These are phyloP conservation scores for Parelbella ahira DNA, from an alignment of 2,888 invertebrate genomes.

Conservation along the genomic window DNA sequence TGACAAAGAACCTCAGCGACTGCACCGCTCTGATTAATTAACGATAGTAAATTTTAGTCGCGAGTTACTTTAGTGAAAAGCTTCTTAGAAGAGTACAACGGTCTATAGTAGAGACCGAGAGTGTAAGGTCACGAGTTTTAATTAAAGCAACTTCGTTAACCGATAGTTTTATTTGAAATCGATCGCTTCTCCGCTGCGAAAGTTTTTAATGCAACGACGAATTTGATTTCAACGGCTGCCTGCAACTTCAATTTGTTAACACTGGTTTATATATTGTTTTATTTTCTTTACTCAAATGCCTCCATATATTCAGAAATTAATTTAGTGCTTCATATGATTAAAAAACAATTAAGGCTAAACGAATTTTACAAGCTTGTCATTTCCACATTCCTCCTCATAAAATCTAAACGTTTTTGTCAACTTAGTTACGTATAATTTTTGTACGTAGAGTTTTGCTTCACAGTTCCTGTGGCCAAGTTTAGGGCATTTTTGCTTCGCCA, in stretches of 20 bases:
- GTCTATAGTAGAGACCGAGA: slow-evolving; percentile 13
- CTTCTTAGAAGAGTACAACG: slow-evolving; percentile 9
- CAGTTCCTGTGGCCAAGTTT: slow-evolving; percentile 12
- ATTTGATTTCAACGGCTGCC: slow-evolving; percentile 16
- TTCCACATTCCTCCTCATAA: no score
- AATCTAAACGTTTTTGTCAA: no score
- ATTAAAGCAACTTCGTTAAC: slow-evolving; percentile 17
- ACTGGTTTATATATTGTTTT: slow-evolving; percentile 5
- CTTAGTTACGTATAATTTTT: no score
- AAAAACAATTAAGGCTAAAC: no score
- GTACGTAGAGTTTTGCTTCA: slow-evolving; percentile 3
- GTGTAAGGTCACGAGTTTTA: slow-evolving; percentile 21
- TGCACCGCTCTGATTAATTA: slow-evolving; percentile 20
- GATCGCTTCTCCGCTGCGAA: slow-evolving; percentile 8
- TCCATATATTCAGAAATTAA: no score
- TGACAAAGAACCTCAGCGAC: background rate
- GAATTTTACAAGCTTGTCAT: no score
- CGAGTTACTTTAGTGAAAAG: slow-evolving; percentile 22
- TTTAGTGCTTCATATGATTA: no score
- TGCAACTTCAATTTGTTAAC: background rate
- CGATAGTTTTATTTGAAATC: slow-evolving; percentile 13
- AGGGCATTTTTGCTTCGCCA: slow-evolving; percentile 20
- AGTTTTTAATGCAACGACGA: slow-evolving; percentile 17
- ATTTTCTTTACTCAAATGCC: no score
- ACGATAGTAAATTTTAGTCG: no score